phyloP scores from a whole-genome alignment of 2,797 vertebrate species.

The Chelonia mydas region DNA sequence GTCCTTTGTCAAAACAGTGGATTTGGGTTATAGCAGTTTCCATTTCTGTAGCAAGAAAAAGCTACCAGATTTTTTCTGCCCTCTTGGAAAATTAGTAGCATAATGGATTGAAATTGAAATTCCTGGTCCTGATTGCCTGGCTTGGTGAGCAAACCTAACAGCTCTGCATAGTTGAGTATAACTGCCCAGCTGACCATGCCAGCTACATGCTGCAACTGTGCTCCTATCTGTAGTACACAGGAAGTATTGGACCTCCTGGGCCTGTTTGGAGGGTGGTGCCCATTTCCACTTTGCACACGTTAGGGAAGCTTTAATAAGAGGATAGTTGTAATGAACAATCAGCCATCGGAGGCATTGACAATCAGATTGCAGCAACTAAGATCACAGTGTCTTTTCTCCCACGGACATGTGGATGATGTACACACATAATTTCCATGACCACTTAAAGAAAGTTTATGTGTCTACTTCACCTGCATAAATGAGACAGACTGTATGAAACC shows the following conservation, averaged over 20 bases:
- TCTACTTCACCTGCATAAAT: not conserved
- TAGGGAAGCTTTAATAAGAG: not conserved
- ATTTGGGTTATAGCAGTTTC: not conserved
- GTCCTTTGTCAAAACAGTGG: not conserved
- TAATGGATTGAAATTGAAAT: not conserved
- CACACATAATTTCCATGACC: not conserved
- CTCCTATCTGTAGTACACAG: too few relatives aligned
- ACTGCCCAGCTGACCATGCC: too few relatives aligned
- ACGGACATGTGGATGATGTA: slow-evolving; percentile 1
- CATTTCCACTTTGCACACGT: not conserved
- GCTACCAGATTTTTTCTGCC: not conserved
- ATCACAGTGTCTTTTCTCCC: slow-evolving; percentile 21
- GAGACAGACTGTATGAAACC: not conserved
- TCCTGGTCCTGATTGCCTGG: too few relatives aligned
- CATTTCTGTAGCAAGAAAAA: not conserved
- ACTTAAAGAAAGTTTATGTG: not conserved
- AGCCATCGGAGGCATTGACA: not conserved
- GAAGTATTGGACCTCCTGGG: not conserved
- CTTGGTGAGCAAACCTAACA: too few relatives aligned
- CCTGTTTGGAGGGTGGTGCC: not conserved
- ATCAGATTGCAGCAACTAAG: not conserved
- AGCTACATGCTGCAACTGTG: too few relatives aligned
- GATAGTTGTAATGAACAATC: not conserved
- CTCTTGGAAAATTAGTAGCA: not conserved
- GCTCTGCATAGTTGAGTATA: too few relatives aligned